Conservation (phyloP, 2,797 vertebrate genomes). For the Echiichthys vipera region DNA sequence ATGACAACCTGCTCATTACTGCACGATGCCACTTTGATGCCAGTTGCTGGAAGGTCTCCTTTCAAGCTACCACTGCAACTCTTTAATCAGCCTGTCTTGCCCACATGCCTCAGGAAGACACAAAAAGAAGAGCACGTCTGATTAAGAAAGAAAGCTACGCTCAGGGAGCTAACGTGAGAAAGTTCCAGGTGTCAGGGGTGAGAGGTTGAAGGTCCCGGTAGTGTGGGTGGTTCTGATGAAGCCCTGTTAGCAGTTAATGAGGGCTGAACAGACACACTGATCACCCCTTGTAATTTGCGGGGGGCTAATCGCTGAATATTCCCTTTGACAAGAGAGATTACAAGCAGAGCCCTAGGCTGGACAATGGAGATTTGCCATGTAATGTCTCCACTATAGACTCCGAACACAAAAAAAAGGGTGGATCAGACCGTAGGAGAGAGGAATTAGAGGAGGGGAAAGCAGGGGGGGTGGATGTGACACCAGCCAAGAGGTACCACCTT, state of each 20-base stretch:
- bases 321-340: slow-evolving; percentile 83
- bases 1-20: slow-evolving; percentile 24
- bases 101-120: slow-evolving; percentile 33
- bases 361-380: slow-evolving; percentile 82
- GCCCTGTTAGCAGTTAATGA: slow-evolving; percentile 80
- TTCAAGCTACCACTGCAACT: slow-evolving; percentile 18
- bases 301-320: slow-evolving; percentile 83
- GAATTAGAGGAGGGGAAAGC: slow-evolving; percentile 60
- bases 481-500: slow-evolving; percentile 67
- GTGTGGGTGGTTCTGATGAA: slow-evolving; percentile 82
- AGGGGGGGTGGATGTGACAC: slow-evolving; percentile 55
- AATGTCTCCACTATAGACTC: slow-evolving; percentile 78
- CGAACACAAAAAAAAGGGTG: slow-evolving; percentile 70
- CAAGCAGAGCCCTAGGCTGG: slow-evolving; percentile 63
- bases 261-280: slow-evolving; percentile 79
- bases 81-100: slow-evolving; percentile 43
- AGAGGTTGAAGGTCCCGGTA: slow-evolving; percentile 81
- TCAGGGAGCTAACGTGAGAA: slow-evolving; percentile 57
- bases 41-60: slow-evolving; percentile 21
- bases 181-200: slow-evolving; percentile 80
- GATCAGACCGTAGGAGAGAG: slow-evolving; percentile 71
- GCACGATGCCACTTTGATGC: slow-evolving; percentile 41
- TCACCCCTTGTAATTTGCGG: slow-evolving; percentile 82
- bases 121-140: slow-evolving; percentile 54
- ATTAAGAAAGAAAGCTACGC: slow-evolving; percentile 47